Base-by-base conservation (phyloP, 1,140 invertebrate genomes). In the Paraescarpia echinospica region DNA sequence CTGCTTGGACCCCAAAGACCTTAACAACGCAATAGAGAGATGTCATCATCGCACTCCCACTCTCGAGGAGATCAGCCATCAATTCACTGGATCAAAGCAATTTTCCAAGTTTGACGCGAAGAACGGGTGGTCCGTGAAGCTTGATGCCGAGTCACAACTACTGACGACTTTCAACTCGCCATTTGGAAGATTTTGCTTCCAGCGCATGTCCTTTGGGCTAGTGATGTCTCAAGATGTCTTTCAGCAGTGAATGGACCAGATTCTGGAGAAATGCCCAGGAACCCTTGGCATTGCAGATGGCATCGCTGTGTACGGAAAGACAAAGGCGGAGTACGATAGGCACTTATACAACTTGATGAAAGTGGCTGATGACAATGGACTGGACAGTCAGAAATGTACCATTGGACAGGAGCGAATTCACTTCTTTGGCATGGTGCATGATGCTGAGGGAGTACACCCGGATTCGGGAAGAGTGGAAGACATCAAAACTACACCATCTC, bases 401-500 rank as follows among this genome's bases (percentile, higher is more conserved):
- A 88, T 92, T 33, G 34, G n/a, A n/a, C n/a, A n/a, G n/a, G 34
- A 34, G n/a, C 1, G 14, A 34, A 90, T 41, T 90, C 27, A 89
- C 33, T 93, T 93, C 35, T 59, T 94, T 35, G 91, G 93, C 4
- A 94, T 96, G 34, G 93, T 96, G 14, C 92, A 96, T 12, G 93
- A 94, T 33, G 91, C 91, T 77, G 92, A 95, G 31, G 96, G 96
- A 9, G 93, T 96, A 9, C 93, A 94, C 90, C 93, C 95, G 35
- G 96, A 96, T 93, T 94, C 94, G 8, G 93, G 94, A 12, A 96
- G 96, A 93, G 93, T 96, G 0, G 93, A 94, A n/a, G 95, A 95
- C 34, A 95, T 96, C 4, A 89, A 27, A 31, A 51, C 93, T 4
- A 93, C 94, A 91, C 91, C 89, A 77, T 89, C 35, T 14, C 94